phyloP scores from a whole-genome alignment of 2,113 vertebrate genomes.

The Oxyruncus cristatus region DNA sequence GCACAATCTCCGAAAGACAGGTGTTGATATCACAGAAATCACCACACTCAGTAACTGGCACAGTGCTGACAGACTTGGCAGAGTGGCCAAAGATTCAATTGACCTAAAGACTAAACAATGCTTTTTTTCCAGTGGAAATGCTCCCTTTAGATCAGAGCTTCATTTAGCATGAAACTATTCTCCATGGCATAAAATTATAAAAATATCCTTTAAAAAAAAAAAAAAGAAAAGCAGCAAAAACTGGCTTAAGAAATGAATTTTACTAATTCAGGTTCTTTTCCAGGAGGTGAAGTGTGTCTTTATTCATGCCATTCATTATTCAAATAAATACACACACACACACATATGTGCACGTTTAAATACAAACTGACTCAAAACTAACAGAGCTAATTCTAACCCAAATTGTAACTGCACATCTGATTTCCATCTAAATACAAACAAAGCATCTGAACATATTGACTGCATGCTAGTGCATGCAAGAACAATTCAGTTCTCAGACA shows the following conservation, averaged over 20 bases:
- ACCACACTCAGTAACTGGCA: neutral
- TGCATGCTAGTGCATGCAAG: neutral
- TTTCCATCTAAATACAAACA: neutral
- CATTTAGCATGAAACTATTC: neutral
- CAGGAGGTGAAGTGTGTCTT: neutral
- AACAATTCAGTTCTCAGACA: neutral
- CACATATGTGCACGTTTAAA: accelerated
- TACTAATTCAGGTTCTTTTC: neutral
- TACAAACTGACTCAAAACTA: neutral
- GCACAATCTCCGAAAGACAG: neutral
- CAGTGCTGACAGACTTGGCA: neutral
- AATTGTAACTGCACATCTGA: neutral
- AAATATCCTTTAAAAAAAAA: neutral
- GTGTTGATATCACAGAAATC: neutral
- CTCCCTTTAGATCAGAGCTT: neutral
- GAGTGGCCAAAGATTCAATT: slow-evolving; percentile 9
- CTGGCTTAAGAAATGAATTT: neutral
- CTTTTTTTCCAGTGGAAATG: neutral
- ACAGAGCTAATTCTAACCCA: neutral
- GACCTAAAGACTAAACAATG: slow-evolving; percentile 27
- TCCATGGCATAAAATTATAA: neutral
- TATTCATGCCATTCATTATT: neutral
- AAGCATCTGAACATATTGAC: neutral
- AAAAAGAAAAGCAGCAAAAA: neutral
- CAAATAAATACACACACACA: neutral